Conservation (phyloP, 2,888 invertebrate genomes). For the Halocaridina rubra region DNA sequence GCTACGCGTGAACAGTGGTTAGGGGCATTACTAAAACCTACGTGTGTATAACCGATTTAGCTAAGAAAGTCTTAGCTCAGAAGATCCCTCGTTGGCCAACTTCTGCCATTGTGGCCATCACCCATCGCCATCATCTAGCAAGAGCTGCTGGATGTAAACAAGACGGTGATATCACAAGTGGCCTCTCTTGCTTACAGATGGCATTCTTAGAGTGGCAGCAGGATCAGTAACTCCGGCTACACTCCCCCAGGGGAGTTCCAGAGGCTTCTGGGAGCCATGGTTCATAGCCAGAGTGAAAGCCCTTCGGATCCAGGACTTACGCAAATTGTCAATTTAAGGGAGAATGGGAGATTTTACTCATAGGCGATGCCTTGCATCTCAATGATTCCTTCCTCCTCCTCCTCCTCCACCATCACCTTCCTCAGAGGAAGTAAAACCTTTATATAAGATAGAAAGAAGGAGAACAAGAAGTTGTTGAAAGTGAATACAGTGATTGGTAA, state of each 20-base stretch:
- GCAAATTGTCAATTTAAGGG: slow-evolving; percentile 26
- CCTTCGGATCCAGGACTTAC: slow-evolving; percentile 3
- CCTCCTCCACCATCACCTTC: too few relatives aligned
- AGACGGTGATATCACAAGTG: slow-evolving; percentile 23
- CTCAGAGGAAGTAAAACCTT: too few relatives aligned
- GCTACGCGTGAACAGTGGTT: not conserved
- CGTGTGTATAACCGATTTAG: not conserved
- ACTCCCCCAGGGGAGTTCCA: not conserved
- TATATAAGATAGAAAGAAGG: too few relatives aligned
- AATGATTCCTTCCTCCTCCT: too few relatives aligned
- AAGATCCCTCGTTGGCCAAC: slow-evolving; percentile 6
- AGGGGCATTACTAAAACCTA: not conserved
- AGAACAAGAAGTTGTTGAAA: too few relatives aligned
- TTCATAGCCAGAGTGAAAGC: not conserved
- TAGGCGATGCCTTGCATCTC: not conserved
- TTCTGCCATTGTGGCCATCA: slow-evolving; percentile 3
- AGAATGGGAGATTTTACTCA: slow-evolving; percentile 22
- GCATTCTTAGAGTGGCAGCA: slow-evolving; percentile 4
- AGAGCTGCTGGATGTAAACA: slow-evolving; percentile 22
- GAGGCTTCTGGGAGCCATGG: not conserved
- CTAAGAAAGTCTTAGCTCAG: not conserved
- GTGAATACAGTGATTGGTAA: too few relatives aligned
- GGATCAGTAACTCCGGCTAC: slow-evolving; percentile 32
- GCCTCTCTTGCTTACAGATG: slow-evolving; percentile 36
- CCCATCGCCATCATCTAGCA: not conserved